These are phyloP conservation scores for Gibbula magus DNA, from an alignment of 2,888 invertebrate genomes.

Conservation along the genomic window DNA sequence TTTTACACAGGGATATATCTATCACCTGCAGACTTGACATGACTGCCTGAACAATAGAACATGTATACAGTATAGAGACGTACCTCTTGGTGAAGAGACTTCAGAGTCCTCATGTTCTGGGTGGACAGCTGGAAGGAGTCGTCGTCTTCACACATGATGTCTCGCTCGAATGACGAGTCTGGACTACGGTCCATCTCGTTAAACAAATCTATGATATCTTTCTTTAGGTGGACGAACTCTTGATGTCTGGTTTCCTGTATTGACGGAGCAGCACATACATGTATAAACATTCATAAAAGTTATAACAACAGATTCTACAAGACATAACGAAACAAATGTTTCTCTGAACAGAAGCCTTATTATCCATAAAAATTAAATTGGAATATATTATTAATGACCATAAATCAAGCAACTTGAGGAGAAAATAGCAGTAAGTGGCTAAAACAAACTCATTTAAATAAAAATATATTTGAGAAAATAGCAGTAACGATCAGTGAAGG, in stretches of 20 bases:
- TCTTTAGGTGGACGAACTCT: slow-evolving; percentile 60
- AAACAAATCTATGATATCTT: slow-evolving; percentile 65
- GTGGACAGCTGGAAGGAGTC: slow-evolving; percentile 67
- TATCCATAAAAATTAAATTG: too few relatives aligned
- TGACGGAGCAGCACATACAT: neutral
- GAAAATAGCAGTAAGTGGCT: too few relatives aligned
- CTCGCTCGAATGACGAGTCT: slow-evolving; percentile 71
- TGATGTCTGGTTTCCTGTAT: slow-evolving; percentile 73
- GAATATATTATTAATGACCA: too few relatives aligned
- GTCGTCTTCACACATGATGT: slow-evolving; percentile 71
- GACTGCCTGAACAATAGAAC: too few relatives aligned
- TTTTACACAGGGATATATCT: neutral
- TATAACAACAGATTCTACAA: too few relatives aligned
- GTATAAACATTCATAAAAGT: too few relatives aligned
- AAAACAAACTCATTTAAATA: too few relatives aligned
- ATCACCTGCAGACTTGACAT: neutral
- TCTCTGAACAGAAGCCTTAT: too few relatives aligned
- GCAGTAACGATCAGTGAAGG: too few relatives aligned
- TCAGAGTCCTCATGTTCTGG: slow-evolving; percentile 70
- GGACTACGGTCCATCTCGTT: slow-evolving; percentile 70
- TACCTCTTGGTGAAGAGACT: slow-evolving; percentile 66
- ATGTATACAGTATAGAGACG: neutral
- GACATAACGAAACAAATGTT: too few relatives aligned
- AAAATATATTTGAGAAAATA: too few relatives aligned
- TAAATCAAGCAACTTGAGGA: too few relatives aligned